Base-by-base conservation (phyloP, 2,113 vertebrate species). In the Tachuris rubrigastra region DNA sequence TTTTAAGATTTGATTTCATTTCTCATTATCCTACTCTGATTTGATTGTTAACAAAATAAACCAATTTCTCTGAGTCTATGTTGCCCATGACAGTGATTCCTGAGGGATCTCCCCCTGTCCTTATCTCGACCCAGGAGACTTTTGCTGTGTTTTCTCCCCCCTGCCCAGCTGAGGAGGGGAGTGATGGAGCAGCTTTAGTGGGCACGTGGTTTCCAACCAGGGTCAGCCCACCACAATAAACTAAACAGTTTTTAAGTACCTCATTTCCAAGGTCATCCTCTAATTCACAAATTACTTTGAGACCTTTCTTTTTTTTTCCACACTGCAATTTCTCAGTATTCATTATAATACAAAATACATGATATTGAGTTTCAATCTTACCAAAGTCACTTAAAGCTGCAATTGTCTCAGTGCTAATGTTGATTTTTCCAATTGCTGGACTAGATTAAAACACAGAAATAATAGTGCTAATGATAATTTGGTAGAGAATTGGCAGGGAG, bases 401-500 rank as follows among this genome's bases (percentile, higher is more conserved):
- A 42, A 8, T 86, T 92, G 50, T 89, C 55, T 89, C 68, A 35
- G 8, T 53, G 73, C n/a, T 92, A 62, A 66, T 58, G 37, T 74
- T 90, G 55, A 39, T 58, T 60, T 65, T 89, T 81, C 46, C 72
- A 77, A 10, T 89, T 74, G 68, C 73, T 81, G 89, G 42, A 33
- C n/a, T 41, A 62, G 86, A 81, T 69, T n/a, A 86, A 96, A 93
- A 66, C 19, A 46, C 16, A 89, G 63, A 84, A 91, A 91, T 90
- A 91, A 94, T 94, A 87, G 53, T 30, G 25, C 55, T 92, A 71
- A 91, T 94, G 89, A 89, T 74, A 49, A 80, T 91, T 92, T 81
- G 44, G 5, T 68, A 37, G 47, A 44, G 55, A 89, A 84, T 58
- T 95, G 65, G 68, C 68, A 62, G 1, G 1, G 75, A 91, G 42